Conservation (phyloP, 2,888 invertebrate genomes). For the Sisyra nigra region DNA sequence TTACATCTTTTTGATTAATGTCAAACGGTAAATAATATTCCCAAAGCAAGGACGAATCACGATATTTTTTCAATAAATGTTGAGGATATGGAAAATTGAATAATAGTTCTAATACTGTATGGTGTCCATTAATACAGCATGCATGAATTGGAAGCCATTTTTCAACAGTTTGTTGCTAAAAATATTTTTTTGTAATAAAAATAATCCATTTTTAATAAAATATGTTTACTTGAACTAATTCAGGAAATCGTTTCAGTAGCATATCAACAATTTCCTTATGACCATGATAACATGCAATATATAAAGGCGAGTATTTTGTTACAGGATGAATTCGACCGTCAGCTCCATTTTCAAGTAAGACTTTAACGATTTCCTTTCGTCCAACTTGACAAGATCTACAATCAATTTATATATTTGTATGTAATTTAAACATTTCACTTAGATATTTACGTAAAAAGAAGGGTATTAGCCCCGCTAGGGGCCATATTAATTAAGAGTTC, state of each 20-base stretch:
- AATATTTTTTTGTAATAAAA: slow-evolving; percentile 6
- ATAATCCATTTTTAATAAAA: slow-evolving; percentile 2
- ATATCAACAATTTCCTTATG: slow-evolving; percentile 59
- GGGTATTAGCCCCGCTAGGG: slow-evolving; percentile 73
- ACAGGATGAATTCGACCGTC: slow-evolving; percentile 82
- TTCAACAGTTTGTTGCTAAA: slow-evolving; percentile 72
- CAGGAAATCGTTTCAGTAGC: slow-evolving; percentile 66
- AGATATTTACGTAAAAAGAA: slow-evolving; percentile 65
- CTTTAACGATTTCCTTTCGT: slow-evolving; percentile 55
- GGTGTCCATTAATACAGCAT: slow-evolving; percentile 78
- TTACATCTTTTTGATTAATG: slow-evolving; percentile 77
- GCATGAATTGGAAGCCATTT: slow-evolving; percentile 88
- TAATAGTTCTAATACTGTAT: slow-evolving; percentile 57
- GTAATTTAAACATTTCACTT: not conserved
- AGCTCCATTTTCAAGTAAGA: slow-evolving; percentile 65
- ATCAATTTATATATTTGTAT: not conserved
- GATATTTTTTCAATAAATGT: slow-evolving; percentile 40
- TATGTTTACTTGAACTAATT: slow-evolving; percentile 49
- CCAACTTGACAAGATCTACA: slow-evolving; percentile 76
- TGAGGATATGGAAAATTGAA: slow-evolving; percentile 71
- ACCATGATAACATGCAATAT: slow-evolving; percentile 79
- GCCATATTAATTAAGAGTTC: slow-evolving; percentile 72
- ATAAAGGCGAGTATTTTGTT: slow-evolving; percentile 83
- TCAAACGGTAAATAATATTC: slow-evolving; percentile 85
- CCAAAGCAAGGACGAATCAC: slow-evolving; percentile 52